Base-by-base conservation (phyloP, 2,888 invertebrate species). In the Hydropsyche betteni region DNA sequence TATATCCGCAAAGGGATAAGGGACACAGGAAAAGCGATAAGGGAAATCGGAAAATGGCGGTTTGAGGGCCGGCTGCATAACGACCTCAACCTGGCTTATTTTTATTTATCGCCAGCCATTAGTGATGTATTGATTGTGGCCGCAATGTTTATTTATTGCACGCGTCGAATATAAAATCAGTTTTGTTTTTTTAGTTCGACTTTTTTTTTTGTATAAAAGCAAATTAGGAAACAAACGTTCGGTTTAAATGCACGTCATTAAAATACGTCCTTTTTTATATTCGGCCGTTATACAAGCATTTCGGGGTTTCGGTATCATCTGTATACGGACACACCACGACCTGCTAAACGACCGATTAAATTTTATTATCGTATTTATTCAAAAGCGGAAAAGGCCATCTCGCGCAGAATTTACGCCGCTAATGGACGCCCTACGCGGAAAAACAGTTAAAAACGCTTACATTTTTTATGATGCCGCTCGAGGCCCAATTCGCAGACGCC, bases 321-420 rank as follows among this genome's bases (percentile, higher is more conserved):
- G 64, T 44, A 44, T 44, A 44, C 12, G 58, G 58, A 10, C 64
- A 34, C 34, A 6, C 36, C 64, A 64, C 36, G 64, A 64, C 64
- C 64, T 64, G 64, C 64, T 24, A 64, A 64, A 64, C 64, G 64
- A 64, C 36, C 64, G 64, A 64, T 64, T 64, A 64, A 64, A 64
- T 64, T 64, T 64, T 64, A 64, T 64, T 64, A 64, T 64, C 64
- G 64, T 33, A 64, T 64, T 64, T 64, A 36, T 64, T 64, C 34
- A 64, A 64, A 64, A 64, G 64, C 64, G 36, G 12, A n/a, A n/a
- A 34, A 6, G 61, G 61, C 33, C 55, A 61, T 16, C 24, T 61
- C 34, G 61, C n/a, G 34, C 10, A 44, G 44, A 44, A 44, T 44
- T 44, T 44, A 44, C 44, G 44, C 44, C 44, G 44, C 44, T 44